Evolutionary conservation across 2,113 vertebrate genomes (phyloP).

Genomic region (Narcine bancroftii): DNA sequence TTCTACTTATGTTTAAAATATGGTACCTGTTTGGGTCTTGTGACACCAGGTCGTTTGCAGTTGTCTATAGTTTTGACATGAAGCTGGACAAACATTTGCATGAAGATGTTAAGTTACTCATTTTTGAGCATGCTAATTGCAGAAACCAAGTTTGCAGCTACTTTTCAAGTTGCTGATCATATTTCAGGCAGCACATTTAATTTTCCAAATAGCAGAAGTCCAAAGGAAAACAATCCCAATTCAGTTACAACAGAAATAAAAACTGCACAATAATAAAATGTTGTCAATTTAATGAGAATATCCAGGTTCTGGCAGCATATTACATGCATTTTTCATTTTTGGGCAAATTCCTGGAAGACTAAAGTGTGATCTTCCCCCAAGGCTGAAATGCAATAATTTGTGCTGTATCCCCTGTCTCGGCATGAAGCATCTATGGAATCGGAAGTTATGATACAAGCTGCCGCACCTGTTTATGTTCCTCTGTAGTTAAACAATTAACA

Average conservation of each 20-base stretch:
- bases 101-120: background rate
- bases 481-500: background rate
- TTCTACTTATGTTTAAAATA: conserved; percentile 2
- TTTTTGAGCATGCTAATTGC: background rate
- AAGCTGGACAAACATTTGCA: background rate
- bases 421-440: background rate
- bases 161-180: conserved; percentile 8
- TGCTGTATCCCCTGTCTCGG: background rate
- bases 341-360: background rate
- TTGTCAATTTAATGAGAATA: background rate
- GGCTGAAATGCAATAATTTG: background rate
- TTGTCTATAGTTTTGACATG: conserved; percentile 33
- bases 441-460: background rate
- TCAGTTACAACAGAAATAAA: background rate
- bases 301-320: background rate
- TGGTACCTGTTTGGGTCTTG: too few species aligned
- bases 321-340: background rate
- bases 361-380: background rate
- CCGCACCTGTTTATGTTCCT: background rate
- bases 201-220: background rate
- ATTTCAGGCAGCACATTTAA: background rate
- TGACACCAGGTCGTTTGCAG: conserved; percentile 23
- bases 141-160: background rate
- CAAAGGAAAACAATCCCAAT: background rate
- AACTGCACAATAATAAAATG: background rate